Conservation (phyloP, 2,888 invertebrate species). For the Cataglyphis albicans region DNA sequence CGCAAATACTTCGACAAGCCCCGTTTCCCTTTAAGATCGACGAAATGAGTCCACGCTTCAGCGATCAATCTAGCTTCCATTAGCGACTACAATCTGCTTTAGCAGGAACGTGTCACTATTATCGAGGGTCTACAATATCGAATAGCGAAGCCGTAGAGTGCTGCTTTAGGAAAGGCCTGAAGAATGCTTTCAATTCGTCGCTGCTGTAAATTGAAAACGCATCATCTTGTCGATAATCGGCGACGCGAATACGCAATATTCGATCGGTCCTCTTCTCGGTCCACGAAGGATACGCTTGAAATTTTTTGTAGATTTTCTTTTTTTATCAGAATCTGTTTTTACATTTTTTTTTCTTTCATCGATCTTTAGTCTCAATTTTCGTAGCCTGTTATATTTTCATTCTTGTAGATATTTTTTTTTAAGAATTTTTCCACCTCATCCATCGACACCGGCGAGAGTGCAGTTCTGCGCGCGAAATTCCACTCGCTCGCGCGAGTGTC, state of each 20-base stretch:
- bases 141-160: conserved; percentile 18
- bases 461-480: conserved; percentile 55
- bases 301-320: background rate
- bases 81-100: conserved; percentile 36
- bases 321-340: background rate
- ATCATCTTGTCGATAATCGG: background rate
- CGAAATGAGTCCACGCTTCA: conserved; percentile 11
- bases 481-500: conserved; percentile 68
- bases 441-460: conserved; percentile 3
- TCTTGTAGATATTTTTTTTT: background rate
- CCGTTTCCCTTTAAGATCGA: background rate
- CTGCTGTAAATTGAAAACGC: conserved; percentile 35
- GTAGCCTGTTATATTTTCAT: background rate
- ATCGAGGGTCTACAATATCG: conserved; percentile 12
- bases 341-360: background rate
- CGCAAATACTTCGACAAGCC: background rate
- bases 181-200: conserved; percentile 33
- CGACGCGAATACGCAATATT: conserved; percentile 4
- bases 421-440: background rate
- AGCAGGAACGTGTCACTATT: conserved; percentile 30
- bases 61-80: conserved; percentile 23
- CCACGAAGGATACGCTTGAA: too few species aligned
- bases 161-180: background rate
- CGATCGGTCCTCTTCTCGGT: background rate
- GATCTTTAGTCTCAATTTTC: background rate